A percentile compares a stretch with the other conserved stretches of the same genome.
phyloP scores from a whole-genome alignment of 1,140 invertebrate species.

The Rhagoletis zephyria region DNA sequence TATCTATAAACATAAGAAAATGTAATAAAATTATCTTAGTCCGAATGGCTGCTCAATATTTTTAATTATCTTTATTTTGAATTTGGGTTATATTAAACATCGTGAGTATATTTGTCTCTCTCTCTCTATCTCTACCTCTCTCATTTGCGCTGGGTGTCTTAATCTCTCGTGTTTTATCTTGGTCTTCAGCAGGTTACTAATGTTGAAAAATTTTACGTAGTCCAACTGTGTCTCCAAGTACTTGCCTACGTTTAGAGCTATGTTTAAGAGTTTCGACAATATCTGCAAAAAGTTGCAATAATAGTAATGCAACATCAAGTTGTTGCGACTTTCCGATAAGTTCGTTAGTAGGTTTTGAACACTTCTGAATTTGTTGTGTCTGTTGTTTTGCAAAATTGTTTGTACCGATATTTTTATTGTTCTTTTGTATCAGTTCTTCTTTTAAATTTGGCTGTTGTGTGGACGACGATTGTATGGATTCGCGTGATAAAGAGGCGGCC shows the following conservation, averaged over 20 bases:
- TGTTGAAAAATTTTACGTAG: neutral
- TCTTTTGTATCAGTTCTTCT: conserved; percentile 28
- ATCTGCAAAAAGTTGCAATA: neutral
- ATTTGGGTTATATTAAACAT: no score
- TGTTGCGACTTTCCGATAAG: neutral
- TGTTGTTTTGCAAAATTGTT: neutral
- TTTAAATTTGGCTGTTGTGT: conserved; percentile 24
- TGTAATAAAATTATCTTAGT: no score
- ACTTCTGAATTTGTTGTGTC: neutral
- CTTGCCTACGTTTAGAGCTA: neutral
- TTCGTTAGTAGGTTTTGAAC: neutral
- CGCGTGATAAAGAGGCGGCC: neutral
- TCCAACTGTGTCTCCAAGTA: neutral
- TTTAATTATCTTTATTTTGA: no score
- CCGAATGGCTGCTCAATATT: no score
- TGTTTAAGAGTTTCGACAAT: neutral
- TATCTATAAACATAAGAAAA: no score
- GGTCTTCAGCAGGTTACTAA: neutral
- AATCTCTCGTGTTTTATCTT: neutral
- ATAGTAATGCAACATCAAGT: neutral
- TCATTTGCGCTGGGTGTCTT: neutral
- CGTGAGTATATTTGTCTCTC: no score
- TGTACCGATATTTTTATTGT: conserved; percentile 17
- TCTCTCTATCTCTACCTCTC: neutral
- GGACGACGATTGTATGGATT: conserved; percentile 27